Conservation (phyloP, 2,888 invertebrate genomes). For the Drosophila mayaguana region DNA sequence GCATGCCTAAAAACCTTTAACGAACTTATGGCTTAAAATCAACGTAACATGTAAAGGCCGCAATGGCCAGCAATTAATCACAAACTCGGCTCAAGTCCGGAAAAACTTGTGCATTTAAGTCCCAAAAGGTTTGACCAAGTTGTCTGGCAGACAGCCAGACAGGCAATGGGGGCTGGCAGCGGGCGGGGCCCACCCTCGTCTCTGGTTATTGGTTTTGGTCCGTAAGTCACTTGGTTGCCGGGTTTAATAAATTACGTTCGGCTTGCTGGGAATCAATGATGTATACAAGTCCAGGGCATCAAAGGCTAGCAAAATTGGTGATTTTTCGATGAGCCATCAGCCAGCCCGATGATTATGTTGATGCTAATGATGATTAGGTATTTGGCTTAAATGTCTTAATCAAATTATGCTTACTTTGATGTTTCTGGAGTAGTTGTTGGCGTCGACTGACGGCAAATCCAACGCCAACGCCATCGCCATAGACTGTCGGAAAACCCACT, state of each 20-base stretch:
- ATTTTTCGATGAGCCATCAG: conserved; percentile 55
- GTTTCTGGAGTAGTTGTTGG: conserved; percentile 53
- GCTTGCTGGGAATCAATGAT: conserved; percentile 65
- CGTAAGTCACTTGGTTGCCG: conserved; percentile 51
- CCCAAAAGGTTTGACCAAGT: conserved; percentile 61
- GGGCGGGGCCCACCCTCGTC: conserved; percentile 20
- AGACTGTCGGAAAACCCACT: conserved; percentile 60
- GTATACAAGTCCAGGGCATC: conserved; percentile 66
- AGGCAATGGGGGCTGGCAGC: background rate
- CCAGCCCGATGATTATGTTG: conserved; percentile 66
- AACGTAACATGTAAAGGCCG: conserved; percentile 64
- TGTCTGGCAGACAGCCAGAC: conserved; percentile 19
- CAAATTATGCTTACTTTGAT: conserved; percentile 82
- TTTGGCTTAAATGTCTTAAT: conserved; percentile 81
- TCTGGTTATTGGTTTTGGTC: conserved; percentile 29
- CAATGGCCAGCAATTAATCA: conserved; percentile 71
- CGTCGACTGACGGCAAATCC: conserved; percentile 33
- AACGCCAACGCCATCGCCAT: conserved; percentile 20
- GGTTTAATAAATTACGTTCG: conserved; percentile 74
- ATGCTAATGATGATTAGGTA: conserved; percentile 80
- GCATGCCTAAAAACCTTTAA: conserved; percentile 62
- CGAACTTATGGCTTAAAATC: conserved; percentile 69
- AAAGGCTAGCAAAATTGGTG: conserved; percentile 58
- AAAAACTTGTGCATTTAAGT: conserved; percentile 68
- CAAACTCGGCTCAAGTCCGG: conserved; percentile 52